These are phyloP conservation scores for Suillia variegata DNA, from an alignment of 2,888 invertebrate genomes.

Conservation along the genomic window DNA sequence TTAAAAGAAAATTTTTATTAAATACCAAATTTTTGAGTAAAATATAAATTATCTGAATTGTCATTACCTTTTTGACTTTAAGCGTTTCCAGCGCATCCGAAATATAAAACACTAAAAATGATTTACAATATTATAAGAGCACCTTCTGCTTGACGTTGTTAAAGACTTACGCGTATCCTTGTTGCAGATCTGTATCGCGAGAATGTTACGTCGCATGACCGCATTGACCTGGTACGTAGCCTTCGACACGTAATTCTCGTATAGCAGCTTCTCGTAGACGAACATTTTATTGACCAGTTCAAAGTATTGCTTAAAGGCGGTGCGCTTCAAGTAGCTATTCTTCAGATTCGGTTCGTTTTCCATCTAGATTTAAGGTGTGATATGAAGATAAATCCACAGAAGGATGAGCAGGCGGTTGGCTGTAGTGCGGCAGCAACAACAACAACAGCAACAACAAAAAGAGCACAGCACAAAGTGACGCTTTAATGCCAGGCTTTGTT, in stretches of 20 bases:
- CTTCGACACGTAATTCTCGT: slow-evolving; percentile 71
- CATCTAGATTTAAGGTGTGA: no score
- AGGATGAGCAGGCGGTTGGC: slow-evolving; percentile 1
- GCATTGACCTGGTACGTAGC: slow-evolving; percentile 70
- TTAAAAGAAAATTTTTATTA: no score
- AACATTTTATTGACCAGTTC: slow-evolving; percentile 76
- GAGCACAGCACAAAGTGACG: neutral
- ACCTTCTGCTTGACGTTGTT: no score
- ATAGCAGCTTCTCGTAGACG: slow-evolving; percentile 75
- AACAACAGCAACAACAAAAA: neutral
- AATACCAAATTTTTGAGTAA: no score
- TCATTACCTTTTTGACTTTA: slow-evolving; percentile 26
- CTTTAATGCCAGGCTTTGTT: slow-evolving; percentile 7
- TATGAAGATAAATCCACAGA: slow-evolving; percentile 1
- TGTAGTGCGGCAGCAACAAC: neutral
- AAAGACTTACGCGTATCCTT: slow-evolving; percentile 43
- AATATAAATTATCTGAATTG: no score
- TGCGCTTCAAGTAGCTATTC: slow-evolving; percentile 73
- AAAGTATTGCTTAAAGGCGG: slow-evolving; percentile 80
- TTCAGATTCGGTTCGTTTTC: slow-evolving; percentile 62
- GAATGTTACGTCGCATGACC: slow-evolving; percentile 72
- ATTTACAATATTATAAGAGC: no score
- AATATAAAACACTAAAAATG: slow-evolving; percentile 43
- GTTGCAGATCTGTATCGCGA: slow-evolving; percentile 65
- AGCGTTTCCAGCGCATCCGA: slow-evolving; percentile 41